Base-by-base conservation (phyloP, 1,140 invertebrate species). In the Eubasilissa regina region DNA sequence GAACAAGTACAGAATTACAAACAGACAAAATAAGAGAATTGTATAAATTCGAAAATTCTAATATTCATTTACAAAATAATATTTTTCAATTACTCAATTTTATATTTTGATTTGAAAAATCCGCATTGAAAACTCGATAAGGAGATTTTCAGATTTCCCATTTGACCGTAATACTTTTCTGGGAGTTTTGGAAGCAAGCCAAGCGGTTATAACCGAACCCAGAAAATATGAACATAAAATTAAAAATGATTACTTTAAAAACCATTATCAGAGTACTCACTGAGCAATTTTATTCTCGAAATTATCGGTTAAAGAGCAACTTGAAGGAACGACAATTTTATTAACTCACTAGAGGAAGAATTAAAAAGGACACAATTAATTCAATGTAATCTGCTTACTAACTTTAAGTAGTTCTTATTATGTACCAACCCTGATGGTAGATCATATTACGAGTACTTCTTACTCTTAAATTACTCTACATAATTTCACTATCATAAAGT, bases 221-320 rank as follows among this genome's bases (percentile, higher is more conserved):
- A 51, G 45, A 70, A 48, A 3, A 35, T 35, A 35, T 35, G 25
- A 70, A 51, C 66, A 70, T 70, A 48, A 70, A 70, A 70, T 70
- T 70, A 70, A 48, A 70, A 70, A 70, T 70, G 66, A 70, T 70
- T 70, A 70, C 66, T 19, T 17, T 70, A 7, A n/a, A 48, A 70
- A 70, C 62, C 66, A 47, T 70, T 70, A 70, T 70, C 66, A 48
- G n/a, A 70, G 66, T 25, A 13, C 25, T 70, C 45, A 15, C 25
- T 25, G n/a, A 25, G 47, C 43, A 25, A 64, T 64, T 64, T 64
- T 43, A 19, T 58, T 21, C 66, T n/a, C 47, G 17, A 70, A 70
- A 45, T 19, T 48, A 10, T 66, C 62, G 19, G 25, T 21, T 35
- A 64, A 44, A 43, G 62, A 66, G 43, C 6, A 47, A 66, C 35